Percentiles rank a stretch among this genome's conserved stretches.
Conservation (phyloP, 2,113 vertebrate species). For the Pseudois nayaur region DNA sequence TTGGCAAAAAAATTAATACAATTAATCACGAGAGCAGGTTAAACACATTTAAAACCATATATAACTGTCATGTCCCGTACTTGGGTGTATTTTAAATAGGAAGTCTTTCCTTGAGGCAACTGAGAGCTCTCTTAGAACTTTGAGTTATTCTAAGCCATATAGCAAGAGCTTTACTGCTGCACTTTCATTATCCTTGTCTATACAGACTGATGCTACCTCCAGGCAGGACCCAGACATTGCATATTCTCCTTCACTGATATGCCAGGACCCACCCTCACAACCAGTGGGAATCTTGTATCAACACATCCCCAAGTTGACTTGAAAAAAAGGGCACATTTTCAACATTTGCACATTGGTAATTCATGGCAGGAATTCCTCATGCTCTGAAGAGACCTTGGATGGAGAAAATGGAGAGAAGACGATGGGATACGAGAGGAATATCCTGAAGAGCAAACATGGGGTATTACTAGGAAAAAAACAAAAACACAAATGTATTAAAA, state of each 20-base stretch:
- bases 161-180: background rate
- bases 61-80: background rate
- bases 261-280: background rate
- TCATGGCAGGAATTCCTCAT: background rate
- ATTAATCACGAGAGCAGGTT: background rate
- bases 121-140: background rate
- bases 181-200: background rate
- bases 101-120: background rate
- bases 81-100: background rate
- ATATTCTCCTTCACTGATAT: background rate
- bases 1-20: background rate
- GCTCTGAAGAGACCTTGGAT: background rate
- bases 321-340: background rate
- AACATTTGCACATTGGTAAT: background rate
- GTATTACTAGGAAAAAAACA: background rate
- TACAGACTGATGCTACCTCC: background rate
- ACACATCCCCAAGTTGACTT: background rate
- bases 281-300: background rate
- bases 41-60: background rate
- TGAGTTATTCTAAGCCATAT: background rate
- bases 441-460: background rate
- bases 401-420: background rate
- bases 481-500: background rate
- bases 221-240: background rate
- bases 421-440: background rate